A percentile compares a stretch with the other conserved stretches of the same genome.
Conservation (phyloP, 2,113 vertebrate species). For the Prinia subflava region DNA sequence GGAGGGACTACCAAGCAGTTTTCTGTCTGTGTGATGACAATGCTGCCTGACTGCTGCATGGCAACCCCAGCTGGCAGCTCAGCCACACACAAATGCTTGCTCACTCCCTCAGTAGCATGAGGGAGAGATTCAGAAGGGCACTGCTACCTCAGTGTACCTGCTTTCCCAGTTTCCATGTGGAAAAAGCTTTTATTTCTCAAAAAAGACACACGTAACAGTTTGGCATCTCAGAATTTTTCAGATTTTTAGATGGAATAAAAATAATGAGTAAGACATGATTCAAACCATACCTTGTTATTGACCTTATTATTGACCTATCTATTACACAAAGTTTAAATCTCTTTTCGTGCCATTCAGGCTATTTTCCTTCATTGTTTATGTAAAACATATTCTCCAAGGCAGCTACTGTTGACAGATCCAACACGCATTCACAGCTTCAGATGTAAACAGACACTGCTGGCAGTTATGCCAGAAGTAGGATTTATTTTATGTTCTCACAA, state of each 20-base stretch:
- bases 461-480: background rate
- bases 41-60: background rate
- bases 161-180: background rate
- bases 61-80: background rate
- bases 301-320: background rate
- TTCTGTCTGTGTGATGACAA: background rate
- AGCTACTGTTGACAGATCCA: background rate
- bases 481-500: background rate
- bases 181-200: background rate
- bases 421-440: slow-evolving; percentile 5
- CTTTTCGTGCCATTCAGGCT: background rate
- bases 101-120: accelerated
- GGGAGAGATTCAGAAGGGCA: background rate
- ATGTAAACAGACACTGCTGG: background rate
- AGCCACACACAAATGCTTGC: background rate
- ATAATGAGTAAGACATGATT: background rate
- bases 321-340: background rate
- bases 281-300: background rate
- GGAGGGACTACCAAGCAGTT: background rate
- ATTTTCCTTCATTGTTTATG: background rate
- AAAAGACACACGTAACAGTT: background rate
- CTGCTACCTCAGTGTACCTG: background rate
- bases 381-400: background rate
- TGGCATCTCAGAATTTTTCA: background rate
- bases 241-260: background rate